phyloP scores from a whole-genome alignment of 2,113 vertebrate genomes.

The Tympanuchus pallidicinctus region DNA sequence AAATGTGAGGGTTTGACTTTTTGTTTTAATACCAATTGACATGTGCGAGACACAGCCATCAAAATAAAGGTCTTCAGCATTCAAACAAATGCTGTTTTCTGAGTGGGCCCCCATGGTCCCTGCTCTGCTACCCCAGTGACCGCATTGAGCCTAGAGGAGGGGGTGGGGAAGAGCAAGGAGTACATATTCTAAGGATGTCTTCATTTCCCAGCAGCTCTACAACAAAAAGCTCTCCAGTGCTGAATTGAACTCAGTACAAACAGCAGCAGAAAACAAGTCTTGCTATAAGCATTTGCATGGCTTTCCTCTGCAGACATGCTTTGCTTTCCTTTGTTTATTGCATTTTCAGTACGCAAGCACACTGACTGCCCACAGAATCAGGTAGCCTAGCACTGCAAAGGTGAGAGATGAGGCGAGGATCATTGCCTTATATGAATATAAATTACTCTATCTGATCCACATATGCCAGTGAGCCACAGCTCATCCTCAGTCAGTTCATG shows the following conservation, averaged over 20 bases:
- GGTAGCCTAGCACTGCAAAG: constrained; percentile 24
- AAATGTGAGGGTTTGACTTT: neutral
- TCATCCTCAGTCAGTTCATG: constrained; percentile 61
- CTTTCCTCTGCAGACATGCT: neutral
- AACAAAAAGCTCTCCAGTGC: neutral
- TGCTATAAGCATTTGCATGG: neutral
- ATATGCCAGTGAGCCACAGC: constrained; percentile 20
- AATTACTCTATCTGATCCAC: constrained; percentile 48
- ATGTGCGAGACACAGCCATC: neutral
- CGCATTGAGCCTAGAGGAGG: neutral
- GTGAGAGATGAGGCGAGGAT: constrained; percentile 1
- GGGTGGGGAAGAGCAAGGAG: neutral
- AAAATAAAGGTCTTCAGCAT: neutral
- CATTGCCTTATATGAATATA: constrained; percentile 51
- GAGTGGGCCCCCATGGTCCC: neutral
- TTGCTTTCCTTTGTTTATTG: constrained; percentile 60
- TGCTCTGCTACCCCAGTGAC: neutral
- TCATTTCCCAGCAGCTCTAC: constrained; percentile 12
- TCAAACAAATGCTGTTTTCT: neutral
- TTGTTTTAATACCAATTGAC: constrained; percentile 1
- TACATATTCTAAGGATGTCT: neutral
- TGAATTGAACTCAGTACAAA: constrained; percentile 32
- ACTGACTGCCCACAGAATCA: constrained; percentile 12
- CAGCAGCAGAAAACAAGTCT: neutral
- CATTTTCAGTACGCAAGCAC: neutral